Evolutionary conservation across 2,888 invertebrate species (phyloP), one percentile per base, ranked within the genome.

Genomic region (Lithophane leautieri): DNA sequence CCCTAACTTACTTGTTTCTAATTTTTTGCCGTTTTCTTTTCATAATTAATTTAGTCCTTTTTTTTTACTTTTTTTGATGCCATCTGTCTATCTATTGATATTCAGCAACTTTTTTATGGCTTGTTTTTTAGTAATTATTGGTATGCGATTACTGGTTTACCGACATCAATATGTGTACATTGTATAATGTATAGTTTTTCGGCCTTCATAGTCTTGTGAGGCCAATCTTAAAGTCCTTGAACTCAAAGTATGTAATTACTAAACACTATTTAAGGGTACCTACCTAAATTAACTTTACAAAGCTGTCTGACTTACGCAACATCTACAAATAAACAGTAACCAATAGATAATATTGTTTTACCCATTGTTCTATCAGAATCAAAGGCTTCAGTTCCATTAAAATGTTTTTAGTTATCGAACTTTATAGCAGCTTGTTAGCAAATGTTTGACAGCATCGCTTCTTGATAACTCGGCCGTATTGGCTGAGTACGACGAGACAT

Each of bases 401-500:
- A 83, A 83, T 74, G 69, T 80, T 84, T 62, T 67, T 78, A 84
- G 84, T 78, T 86, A 72, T 63, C 12, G 4, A 84, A 84, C 65
- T 84, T 81, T 70, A 71, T 62, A 77, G 60, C 68, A 66, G 75
- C 79, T 85, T 79, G 85, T 87, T 87, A 85, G 60, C 44, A 34
- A 75, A 79, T 86, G 70, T 87, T 87, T 87, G 82, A 87, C 79
- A 75, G 75, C 70, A 70, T 79, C 69, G 75, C 75, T 87, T 85
- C 87, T 87, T 87, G 85, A 81, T 79, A 87, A 84, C 78, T 85
- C 70, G 68, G 22, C 75, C 69, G 54, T 77, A 84, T 77, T 62
- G 72, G 66, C 40, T 72, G 69, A 54, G 66, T 63, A 61, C 61
- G 25, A 22, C 22, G 22, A 2, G n/a, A n/a, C 66, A 62, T 34